Evolutionary conservation across 2,888 invertebrate species (phyloP), one percentile per base, ranked within the genome.

Genomic region (Drepanosiphum platanoidis): DNA sequence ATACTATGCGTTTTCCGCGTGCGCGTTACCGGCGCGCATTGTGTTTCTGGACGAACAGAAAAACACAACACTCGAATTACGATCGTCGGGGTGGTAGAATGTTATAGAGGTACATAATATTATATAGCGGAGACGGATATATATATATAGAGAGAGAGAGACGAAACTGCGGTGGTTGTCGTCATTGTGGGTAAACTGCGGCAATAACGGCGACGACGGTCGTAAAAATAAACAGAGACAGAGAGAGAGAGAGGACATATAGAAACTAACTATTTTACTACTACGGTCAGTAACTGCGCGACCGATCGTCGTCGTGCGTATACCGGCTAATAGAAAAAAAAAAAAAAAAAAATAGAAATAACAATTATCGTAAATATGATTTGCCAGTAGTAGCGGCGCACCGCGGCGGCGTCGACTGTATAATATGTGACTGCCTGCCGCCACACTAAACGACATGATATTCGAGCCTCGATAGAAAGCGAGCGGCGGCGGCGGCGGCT

Each of bases 311-410:
- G 9, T 5, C 61, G n/a, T 5, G n/a, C n/a, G n/a, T 61, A 22
- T 7, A 27, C n/a, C 27, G 61, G 61, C n/a, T 52, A 52, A 52
- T 52, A 52, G 52, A 61, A 22, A 13, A 32, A 30, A 66, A 66
- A 52, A 52, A 18, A 52, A 22, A 61, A 22, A 13, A 32, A 30
- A 66, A 66, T 66, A 66, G 32, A 66, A 66, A 66, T 66, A 66
- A 32, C 66, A 32, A 32, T 66, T 32, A 66, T 66, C 66, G 66
- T 66, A 66, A 66, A 32, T 32, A 66, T 66, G 66, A 66, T 66
- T 66, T 66, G 32, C 66, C 32, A 13, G 15, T n/a, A n/a, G n/a
- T n/a, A n/a, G n/a, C n/a, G 30, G n/a, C 66, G 9, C 30, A 32
- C 32, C 27, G 5, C n/a, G n/a, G n/a, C n/a, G n/a, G n/a, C n/a